Evolutionary conservation across 2,888 invertebrate species (phyloP).

Genomic region (Ectemnius cavifrons): DNA sequence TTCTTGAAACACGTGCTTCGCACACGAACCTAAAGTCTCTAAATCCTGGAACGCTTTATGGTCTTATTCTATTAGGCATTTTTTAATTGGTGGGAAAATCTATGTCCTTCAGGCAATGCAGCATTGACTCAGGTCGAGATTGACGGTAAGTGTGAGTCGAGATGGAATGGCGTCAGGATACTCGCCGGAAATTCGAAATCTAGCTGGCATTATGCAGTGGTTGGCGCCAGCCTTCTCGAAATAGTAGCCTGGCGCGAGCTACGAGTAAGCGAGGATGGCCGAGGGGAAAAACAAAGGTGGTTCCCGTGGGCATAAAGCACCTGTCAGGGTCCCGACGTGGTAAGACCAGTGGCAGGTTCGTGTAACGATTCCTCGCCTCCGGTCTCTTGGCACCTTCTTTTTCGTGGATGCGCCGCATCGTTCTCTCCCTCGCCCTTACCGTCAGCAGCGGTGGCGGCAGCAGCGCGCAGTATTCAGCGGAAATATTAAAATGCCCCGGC

Average conservation of each 20-base stretch:
- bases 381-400: constrained; percentile 38
- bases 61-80: too few relatives aligned
- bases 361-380: constrained; percentile 54
- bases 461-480: constrained; percentile 61
- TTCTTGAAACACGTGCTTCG: constrained; percentile 41
- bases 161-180: too few relatives aligned
- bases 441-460: too few relatives aligned
- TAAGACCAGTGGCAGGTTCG: constrained; percentile 62
- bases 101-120: too few relatives aligned
- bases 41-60: not conserved
- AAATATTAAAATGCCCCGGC: constrained; percentile 73
- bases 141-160: too few relatives aligned
- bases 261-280: constrained; percentile 20
- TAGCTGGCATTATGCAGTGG: constrained; percentile 50
- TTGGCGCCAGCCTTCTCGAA: constrained; percentile 51
- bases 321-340: constrained; percentile 42
- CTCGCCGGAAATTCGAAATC: constrained; percentile 46
- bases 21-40: constrained; percentile 37
- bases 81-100: too few relatives aligned
- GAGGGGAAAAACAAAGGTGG: constrained; percentile 33
- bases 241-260: constrained; percentile 36
- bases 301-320: constrained; percentile 22
- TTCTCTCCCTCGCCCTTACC: constrained; percentile 5
- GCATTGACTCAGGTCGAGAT: too few relatives aligned
- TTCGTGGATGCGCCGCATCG: constrained; percentile 38